A percentile compares a stretch with the other conserved stretches of the same genome.
phyloP scores from a whole-genome alignment of 2,113 vertebrate species.

The Nestor notabilis region DNA sequence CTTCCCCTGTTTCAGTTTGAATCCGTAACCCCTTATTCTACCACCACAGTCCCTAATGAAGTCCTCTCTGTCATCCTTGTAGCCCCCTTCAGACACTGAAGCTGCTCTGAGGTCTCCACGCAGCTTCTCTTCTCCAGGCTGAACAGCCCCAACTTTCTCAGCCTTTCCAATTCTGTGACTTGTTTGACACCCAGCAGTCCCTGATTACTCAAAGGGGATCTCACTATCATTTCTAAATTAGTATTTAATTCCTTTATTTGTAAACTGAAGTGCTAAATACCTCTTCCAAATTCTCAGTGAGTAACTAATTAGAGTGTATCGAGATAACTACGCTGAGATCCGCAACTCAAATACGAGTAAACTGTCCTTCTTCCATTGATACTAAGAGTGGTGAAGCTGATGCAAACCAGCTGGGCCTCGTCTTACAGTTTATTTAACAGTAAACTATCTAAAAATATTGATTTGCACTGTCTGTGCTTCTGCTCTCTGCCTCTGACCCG shows the following conservation, averaged over 20 bases:
- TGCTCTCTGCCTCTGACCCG: constrained; percentile 55
- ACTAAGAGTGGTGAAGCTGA: constrained; percentile 11
- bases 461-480: constrained; percentile 67
- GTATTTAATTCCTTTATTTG: neutral
- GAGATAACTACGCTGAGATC: neutral
- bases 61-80: neutral
- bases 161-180: neutral
- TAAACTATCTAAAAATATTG: constrained; percentile 68
- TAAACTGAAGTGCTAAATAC: neutral
- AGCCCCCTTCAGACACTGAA: neutral
- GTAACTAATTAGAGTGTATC: neutral
- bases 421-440: constrained; percentile 60
- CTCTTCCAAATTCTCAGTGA: neutral
- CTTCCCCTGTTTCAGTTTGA: neutral
- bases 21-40: neutral
- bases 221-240: neutral
- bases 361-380: neutral
- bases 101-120: neutral
- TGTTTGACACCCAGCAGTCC: neutral
- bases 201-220: neutral
- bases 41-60: neutral
- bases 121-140: neutral
- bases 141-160: neutral
- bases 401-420: constrained; percentile 28
- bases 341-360: neutral